phyloP scores from a whole-genome alignment of 1,140 invertebrate species.

The Caenorhabditis elegans region DNA sequence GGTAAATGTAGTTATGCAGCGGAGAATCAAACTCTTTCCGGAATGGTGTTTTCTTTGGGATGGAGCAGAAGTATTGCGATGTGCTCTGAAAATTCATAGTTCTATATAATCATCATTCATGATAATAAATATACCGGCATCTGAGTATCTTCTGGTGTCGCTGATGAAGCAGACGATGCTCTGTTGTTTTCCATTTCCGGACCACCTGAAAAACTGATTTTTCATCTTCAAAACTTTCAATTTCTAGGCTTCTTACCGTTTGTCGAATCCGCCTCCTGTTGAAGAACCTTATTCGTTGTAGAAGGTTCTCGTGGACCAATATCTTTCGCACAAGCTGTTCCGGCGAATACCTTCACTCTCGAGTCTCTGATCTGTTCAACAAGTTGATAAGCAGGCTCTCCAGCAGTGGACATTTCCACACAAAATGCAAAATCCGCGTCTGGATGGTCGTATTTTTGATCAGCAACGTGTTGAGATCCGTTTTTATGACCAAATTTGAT shows the following conservation, averaged over 20 bases:
- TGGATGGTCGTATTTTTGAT: neutral
- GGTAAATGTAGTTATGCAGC: neutral
- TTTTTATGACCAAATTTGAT: neutral
- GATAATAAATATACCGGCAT: no score
- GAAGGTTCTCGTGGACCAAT: neutral
- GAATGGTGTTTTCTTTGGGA: neutral
- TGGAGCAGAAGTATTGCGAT: no score
- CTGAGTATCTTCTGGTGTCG: no score
- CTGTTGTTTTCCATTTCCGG: no score
- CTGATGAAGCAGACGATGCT: no score
- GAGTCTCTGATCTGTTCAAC: neutral
- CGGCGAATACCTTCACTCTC: neutral
- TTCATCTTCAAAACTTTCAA: no score
- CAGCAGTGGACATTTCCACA: neutral
- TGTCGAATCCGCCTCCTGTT: neutral
- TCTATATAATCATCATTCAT: no score
- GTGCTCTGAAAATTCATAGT: no score
- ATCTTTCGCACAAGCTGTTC: neutral
- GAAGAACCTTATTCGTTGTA: neutral
- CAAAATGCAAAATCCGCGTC: neutral
- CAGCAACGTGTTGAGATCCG: neutral
- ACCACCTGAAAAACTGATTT: no score
- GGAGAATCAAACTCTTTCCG: neutral
- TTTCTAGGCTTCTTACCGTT: neutral
- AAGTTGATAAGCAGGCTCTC: neutral